These are phyloP conservation scores for Paramormyrops hopkinsi DNA, from an alignment of 2,797 vertebrate genomes.

Conservation along the genomic window DNA sequence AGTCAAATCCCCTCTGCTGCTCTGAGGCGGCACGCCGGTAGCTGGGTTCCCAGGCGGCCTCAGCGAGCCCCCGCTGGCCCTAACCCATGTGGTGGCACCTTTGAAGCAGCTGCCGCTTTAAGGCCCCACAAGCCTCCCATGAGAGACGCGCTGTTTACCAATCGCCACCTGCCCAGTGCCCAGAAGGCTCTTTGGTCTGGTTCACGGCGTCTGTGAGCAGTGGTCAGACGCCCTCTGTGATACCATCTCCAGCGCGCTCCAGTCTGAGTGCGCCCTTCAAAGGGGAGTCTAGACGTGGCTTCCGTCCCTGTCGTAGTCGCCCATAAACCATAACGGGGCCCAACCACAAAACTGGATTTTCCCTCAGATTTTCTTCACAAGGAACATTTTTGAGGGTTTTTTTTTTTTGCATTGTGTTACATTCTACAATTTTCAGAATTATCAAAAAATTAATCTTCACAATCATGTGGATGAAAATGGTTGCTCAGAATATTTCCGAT, in stretches of 20 bases:
- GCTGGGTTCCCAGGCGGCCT: too few relatives aligned
- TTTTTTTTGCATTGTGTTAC: neutral
- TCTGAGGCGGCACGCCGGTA: constrained; percentile 15
- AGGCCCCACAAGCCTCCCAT: constrained; percentile 57
- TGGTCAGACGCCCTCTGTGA: constrained; percentile 50
- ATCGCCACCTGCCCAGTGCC: constrained; percentile 56
- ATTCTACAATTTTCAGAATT: neutral
- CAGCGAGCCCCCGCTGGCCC: constrained; percentile 45
- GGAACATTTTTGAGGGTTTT: neutral
- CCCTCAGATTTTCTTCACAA: constrained; percentile 24
- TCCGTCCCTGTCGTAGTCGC: constrained; percentile 13
- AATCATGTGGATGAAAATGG: neutral
- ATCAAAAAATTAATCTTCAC: neutral
- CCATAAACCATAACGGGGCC: constrained; percentile 28
- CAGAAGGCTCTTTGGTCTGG: constrained; percentile 45
- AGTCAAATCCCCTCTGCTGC: constrained; percentile 40
- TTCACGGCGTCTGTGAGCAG: constrained; percentile 50
- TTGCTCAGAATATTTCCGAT: neutral
- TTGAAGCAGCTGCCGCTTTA: constrained; percentile 63
- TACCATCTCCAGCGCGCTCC: constrained; percentile 36
- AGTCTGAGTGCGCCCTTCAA: constrained; percentile 28
- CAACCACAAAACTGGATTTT: constrained; percentile 25
- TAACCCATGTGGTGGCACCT: constrained; percentile 31
- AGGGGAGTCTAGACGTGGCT: constrained; percentile 41
- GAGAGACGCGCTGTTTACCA: constrained; percentile 46